These are phyloP conservation scores for Achlya flavicornis DNA, from an alignment of 2,888 invertebrate species.

Conservation along the genomic window DNA sequence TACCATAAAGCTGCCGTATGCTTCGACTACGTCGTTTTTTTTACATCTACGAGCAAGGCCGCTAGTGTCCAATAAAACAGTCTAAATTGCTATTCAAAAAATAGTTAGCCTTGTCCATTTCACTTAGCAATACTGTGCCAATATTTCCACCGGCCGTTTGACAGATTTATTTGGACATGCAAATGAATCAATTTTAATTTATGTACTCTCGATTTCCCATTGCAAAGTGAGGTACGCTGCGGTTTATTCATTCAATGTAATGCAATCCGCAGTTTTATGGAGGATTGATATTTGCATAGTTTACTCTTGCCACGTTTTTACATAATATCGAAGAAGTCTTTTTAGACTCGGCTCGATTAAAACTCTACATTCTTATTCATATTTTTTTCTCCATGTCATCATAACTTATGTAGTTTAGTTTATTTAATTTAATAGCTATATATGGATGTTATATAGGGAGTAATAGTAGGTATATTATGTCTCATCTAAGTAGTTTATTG, in stretches of 20 bases:
- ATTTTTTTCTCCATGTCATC: no score
- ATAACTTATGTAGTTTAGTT: no score
- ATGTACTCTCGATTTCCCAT: constrained; percentile 18
- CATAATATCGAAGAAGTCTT: background rate
- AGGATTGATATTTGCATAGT: constrained; percentile 14
- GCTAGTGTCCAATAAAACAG: no score
- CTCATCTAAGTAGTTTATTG: no score
- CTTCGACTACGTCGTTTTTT: no score
- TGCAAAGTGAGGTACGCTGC: constrained; percentile 19
- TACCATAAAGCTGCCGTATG: no score
- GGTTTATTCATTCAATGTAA: constrained; percentile 35
- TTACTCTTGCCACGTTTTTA: background rate
- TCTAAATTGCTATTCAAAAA: background rate
- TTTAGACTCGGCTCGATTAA: background rate
- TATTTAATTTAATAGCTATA: no score
- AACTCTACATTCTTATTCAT: background rate
- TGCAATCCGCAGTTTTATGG: constrained; percentile 19
- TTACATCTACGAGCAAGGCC: no score
- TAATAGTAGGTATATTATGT: no score
- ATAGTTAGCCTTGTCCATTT: background rate
- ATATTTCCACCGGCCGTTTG: background rate
- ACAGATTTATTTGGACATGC: constrained; percentile 2
- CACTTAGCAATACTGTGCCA: background rate
- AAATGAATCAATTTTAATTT: constrained; percentile 10
- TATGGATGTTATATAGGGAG: no score